Evolutionary conservation across 2,888 invertebrate genomes (phyloP).

Genomic region (Acleris holmiana): DNA sequence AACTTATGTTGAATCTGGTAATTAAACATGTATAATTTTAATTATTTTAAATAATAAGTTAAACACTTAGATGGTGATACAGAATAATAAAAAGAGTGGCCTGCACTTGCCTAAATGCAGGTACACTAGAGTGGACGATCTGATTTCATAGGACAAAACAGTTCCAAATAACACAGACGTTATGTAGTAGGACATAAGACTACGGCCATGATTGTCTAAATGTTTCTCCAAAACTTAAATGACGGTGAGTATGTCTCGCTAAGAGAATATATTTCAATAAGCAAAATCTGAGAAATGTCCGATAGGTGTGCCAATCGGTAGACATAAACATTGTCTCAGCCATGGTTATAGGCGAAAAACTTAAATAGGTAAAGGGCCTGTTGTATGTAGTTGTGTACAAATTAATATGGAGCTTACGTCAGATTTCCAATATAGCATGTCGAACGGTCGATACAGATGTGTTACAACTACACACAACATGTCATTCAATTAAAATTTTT

Average conservation of each 20-base stretch:
- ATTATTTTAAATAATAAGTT: conserved; percentile 10
- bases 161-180: too few relatives aligned
- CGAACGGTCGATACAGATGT: too few relatives aligned
- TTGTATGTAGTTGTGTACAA: too few relatives aligned
- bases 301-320: background rate
- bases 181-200: conserved; percentile 6
- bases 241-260: background rate
- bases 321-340: background rate
- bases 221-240: conserved; percentile 1
- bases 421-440: too few relatives aligned
- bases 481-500: too few relatives aligned
- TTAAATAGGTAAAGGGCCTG: too few relatives aligned
- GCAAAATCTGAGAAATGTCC: background rate
- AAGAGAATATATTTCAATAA: background rate
- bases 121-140: conserved; percentile 30
- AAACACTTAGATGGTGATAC: conserved; percentile 8
- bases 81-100: conserved; percentile 17
- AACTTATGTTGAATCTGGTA: conserved; percentile 28
- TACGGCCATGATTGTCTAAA: background rate
- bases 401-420: too few relatives aligned
- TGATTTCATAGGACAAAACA: conserved; percentile 1
- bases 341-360: too few relatives aligned
- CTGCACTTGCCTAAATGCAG: conserved; percentile 31
- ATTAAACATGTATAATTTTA: conserved; percentile 8
- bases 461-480: too few relatives aligned